phyloP scores from a whole-genome alignment of 2,797 vertebrate species.

The Potorous gilbertii region DNA sequence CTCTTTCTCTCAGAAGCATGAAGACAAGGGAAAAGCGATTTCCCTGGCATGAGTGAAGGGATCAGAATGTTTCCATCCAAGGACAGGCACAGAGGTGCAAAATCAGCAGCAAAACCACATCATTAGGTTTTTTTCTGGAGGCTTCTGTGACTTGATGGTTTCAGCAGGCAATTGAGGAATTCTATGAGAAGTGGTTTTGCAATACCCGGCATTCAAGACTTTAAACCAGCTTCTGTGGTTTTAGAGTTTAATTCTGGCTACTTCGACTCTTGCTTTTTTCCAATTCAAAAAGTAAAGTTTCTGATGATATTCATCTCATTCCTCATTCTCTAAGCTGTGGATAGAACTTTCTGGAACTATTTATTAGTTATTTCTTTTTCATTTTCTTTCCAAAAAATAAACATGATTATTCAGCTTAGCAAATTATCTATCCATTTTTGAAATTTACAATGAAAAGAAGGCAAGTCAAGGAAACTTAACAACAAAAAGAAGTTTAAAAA shows the following conservation, averaged over 20 bases:
- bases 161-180: constrained; percentile 49
- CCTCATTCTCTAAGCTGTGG: constrained; percentile 55
- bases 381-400: constrained; percentile 39
- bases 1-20: neutral
- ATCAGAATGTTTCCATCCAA: neutral
- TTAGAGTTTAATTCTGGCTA: constrained; percentile 34
- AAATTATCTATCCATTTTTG: constrained; percentile 17
- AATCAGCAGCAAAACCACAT: constrained; percentile 2
- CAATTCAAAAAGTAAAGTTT: constrained; percentile 11
- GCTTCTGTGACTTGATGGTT: constrained; percentile 48
- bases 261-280: constrained; percentile 35
- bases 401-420: neutral
- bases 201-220: neutral
- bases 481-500: neutral
- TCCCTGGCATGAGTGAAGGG: neutral
- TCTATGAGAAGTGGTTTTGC: constrained; percentile 24
- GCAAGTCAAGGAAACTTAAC: neutral
- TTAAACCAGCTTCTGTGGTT: constrained; percentile 18
- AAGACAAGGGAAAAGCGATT: constrained; percentile 27
- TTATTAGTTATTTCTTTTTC: neutral
- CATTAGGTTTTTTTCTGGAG: constrained; percentile 13
- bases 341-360: constrained; percentile 26
- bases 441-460: constrained; percentile 20
- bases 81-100: constrained; percentile 14
- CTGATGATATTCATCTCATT: constrained; percentile 12